Evolutionary conservation across 2,888 invertebrate genomes (phyloP).

Genomic region (Altica lythri): DNA sequence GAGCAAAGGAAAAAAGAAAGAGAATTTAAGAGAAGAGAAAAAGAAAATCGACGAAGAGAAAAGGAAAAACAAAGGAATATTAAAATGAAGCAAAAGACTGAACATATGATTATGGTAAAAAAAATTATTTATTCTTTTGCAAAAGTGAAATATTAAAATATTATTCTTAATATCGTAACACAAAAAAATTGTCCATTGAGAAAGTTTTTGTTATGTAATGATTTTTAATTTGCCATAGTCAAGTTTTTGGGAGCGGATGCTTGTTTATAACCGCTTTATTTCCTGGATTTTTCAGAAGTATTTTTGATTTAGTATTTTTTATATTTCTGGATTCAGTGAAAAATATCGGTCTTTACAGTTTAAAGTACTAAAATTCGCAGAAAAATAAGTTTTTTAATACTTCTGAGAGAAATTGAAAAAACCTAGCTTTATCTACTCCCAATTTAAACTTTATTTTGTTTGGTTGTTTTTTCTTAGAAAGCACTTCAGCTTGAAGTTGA

Average conservation of each 20-base stretch:
- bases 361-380: too few relatives aligned
- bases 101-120: constrained; percentile 56
- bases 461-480: constrained; percentile 42
- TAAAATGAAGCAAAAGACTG: constrained; percentile 53
- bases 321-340: too few relatives aligned
- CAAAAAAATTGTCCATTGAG: too few relatives aligned
- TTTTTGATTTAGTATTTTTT: too few relatives aligned
- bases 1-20: constrained; percentile 52
- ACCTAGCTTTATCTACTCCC: not conserved
- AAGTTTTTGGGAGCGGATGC: too few relatives aligned
- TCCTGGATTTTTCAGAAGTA: too few relatives aligned
- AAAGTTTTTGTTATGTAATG: too few relatives aligned
- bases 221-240: too few relatives aligned
- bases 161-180: not conserved
- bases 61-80: constrained; percentile 52
- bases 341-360: too few relatives aligned
- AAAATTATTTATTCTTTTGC: not conserved
- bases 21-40: constrained; percentile 53
- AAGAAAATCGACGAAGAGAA: constrained; percentile 53
- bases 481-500: constrained; percentile 47
- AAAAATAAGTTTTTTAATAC: too few relatives aligned
- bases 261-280: too few relatives aligned
- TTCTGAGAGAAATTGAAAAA: too few relatives aligned
- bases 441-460: not conserved
- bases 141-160: not conserved